These are phyloP conservation scores for Ameiurus melas DNA, from an alignment of 2,113 vertebrate species.

Conservation along the genomic window DNA sequence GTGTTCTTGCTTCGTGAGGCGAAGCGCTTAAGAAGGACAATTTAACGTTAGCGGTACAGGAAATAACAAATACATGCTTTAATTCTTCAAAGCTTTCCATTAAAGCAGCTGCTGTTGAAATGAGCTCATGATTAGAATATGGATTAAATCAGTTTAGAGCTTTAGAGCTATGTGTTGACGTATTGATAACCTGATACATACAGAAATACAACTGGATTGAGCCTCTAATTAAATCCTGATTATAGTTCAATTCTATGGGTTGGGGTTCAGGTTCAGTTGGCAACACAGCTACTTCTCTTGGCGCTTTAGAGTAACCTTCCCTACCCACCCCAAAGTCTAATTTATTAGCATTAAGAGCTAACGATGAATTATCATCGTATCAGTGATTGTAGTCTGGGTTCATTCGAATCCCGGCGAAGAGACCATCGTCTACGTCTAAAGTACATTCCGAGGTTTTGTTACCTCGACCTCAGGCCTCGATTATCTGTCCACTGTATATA, in stretches of 20 bases:
- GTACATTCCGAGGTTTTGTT: background rate
- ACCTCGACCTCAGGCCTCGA: background rate
- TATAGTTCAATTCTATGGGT: background rate
- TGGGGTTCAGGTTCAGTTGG: background rate
- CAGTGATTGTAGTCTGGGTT: conserved; percentile 51
- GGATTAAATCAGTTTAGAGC: too few species aligned
- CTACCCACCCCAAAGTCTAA: too few species aligned
- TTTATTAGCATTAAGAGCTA: conserved; percentile 43
- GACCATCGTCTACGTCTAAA: background rate
- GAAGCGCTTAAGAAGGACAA: background rate
- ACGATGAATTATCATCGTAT: conserved; percentile 53
- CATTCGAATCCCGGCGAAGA: conserved; percentile 68
- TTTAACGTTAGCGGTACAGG: background rate
- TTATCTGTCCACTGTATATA: background rate
- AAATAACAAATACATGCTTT: background rate
- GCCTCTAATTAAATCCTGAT: background rate
- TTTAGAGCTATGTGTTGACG: background rate
- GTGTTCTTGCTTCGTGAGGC: background rate
- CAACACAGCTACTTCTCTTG: background rate
- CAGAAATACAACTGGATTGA: background rate
- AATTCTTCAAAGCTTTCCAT: background rate
- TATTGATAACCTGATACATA: background rate
- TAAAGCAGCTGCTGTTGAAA: background rate
- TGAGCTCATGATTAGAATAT: background rate
- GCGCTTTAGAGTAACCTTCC: background rate